Conservation (phyloP, 1,140 invertebrate species). For the Microplitis demolitor region DNA sequence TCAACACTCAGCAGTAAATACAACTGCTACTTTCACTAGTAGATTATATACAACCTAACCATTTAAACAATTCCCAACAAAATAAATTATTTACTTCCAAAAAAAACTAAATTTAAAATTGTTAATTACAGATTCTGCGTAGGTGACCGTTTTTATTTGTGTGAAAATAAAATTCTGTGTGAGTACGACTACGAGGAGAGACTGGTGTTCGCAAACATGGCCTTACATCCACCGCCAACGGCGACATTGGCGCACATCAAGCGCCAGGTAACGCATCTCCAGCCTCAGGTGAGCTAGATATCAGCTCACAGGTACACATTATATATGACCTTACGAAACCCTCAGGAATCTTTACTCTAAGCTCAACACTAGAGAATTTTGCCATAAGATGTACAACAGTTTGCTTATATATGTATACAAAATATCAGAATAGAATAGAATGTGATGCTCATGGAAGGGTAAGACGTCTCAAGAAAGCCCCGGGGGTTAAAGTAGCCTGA, state of each 20-base stretch:
- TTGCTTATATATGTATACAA: too few species aligned
- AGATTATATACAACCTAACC: too few species aligned
- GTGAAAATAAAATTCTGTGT: conserved; percentile 92
- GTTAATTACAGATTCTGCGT: conserved; percentile 82
- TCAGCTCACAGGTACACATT: not conserved
- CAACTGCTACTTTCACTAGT: too few species aligned
- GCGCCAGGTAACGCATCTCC: conserved; percentile 78
- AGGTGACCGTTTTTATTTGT: conserved; percentile 89
- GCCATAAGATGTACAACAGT: too few species aligned
- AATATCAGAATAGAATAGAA: not conserved
- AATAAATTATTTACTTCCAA: too few species aligned
- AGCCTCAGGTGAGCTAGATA: conserved; percentile 65
- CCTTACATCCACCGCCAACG: conserved; percentile 76
- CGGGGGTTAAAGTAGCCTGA: conserved; percentile 52
- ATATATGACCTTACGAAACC: not conserved
- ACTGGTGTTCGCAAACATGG: conserved; percentile 86
- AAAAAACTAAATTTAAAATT: too few species aligned
- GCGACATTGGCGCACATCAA: conserved; percentile 83
- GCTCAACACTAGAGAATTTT: too few species aligned
- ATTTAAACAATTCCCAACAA: too few species aligned
- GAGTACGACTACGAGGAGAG: conserved; percentile 93
- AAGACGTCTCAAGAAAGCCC: not conserved
- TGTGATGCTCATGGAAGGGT: not conserved
- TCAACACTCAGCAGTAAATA: too few species aligned
- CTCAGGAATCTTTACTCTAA: not conserved